phyloP scores from a whole-genome alignment of 2,113 vertebrate genomes.

The Coptodon bakossiorum region DNA sequence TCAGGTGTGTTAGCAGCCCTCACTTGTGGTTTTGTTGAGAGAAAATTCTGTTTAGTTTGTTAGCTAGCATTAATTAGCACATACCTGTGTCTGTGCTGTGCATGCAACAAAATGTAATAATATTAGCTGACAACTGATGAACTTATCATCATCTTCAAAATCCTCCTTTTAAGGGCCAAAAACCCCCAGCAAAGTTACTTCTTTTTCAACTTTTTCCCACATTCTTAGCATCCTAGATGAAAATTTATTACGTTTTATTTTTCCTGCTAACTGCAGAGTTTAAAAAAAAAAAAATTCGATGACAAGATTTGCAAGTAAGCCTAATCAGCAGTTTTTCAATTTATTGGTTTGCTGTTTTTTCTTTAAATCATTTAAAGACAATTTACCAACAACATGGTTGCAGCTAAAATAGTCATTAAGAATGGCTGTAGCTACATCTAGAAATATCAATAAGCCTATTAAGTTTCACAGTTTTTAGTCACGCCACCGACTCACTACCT shows the following conservation, averaged over 20 bases:
- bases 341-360: background rate
- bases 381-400: background rate
- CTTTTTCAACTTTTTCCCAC: background rate
- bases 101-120: background rate
- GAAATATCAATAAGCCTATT: background rate
- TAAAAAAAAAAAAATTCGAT: background rate
- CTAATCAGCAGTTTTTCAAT: background rate
- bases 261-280: background rate
- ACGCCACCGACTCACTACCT: background rate
- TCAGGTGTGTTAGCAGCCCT: background rate
- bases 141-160: background rate
- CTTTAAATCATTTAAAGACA: background rate
- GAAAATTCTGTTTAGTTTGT: background rate
- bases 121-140: background rate
- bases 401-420: background rate
- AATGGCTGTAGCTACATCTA: background rate
- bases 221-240: background rate
- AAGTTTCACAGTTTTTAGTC: background rate
- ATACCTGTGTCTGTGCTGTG: background rate
- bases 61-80: background rate
- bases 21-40: background rate
- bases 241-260: background rate
- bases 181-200: accelerated
- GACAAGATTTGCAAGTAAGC: background rate
- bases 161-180: background rate